phyloP scores from a whole-genome alignment of 2,888 invertebrate species.

The Pocota personata region DNA sequence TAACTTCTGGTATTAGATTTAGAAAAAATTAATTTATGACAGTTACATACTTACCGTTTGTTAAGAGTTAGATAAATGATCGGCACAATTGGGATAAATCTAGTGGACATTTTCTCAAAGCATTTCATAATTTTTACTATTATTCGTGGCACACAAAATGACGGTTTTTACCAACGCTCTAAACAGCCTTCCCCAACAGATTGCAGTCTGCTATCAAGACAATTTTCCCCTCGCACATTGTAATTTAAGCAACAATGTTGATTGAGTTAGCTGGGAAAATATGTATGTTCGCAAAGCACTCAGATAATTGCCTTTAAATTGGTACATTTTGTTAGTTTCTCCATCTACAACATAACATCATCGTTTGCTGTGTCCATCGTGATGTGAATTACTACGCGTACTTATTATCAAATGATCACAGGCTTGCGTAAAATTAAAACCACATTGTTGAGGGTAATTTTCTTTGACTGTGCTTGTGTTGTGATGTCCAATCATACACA shows the following conservation, averaged over 20 bases:
- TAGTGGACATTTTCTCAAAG: too few species aligned
- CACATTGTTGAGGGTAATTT: slow-evolving; percentile 58
- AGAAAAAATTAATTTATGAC: too few species aligned
- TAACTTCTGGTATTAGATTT: too few species aligned
- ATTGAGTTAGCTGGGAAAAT: slow-evolving; percentile 20
- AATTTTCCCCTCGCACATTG: not conserved
- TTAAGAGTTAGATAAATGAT: too few species aligned
- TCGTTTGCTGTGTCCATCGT: slow-evolving; percentile 32
- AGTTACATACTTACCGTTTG: too few species aligned
- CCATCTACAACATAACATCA: slow-evolving; percentile 20
- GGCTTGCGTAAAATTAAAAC: slow-evolving; percentile 70
- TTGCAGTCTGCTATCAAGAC: not conserved
- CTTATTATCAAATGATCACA: slow-evolving; percentile 57
- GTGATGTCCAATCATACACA: slow-evolving; percentile 21
- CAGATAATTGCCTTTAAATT: slow-evolving; percentile 66
- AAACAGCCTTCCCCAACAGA: not conserved
- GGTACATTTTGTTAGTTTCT: slow-evolving; percentile 53
- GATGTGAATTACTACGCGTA: slow-evolving; percentile 42
- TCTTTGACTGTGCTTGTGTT: slow-evolving; percentile 9
- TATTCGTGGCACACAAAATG: too few species aligned
- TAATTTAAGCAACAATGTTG: not conserved
- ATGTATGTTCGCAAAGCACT: not conserved
- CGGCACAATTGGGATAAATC: too few species aligned
- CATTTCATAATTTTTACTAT: too few species aligned
- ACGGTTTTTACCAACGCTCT: too few species aligned